Evolutionary conservation across 2,113 vertebrate genomes (phyloP).

Genomic region (Scopus umbretta): DNA sequence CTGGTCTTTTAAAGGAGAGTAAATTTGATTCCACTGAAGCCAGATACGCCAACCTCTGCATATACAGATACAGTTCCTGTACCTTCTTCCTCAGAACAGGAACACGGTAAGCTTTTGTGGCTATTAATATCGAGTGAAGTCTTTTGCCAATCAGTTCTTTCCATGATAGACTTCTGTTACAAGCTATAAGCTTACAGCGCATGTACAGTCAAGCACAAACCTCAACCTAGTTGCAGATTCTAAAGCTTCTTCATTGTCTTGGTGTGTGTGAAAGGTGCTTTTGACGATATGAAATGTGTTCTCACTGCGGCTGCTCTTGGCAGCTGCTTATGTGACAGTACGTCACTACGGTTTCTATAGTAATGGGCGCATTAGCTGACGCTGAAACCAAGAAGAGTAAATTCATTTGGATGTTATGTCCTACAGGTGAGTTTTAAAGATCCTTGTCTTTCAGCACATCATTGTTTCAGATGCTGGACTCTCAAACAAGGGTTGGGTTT

Average conservation of each 20-base stretch:
- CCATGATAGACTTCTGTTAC: neutral
- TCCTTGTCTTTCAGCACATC: neutral
- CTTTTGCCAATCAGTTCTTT: neutral
- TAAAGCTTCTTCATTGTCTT: neutral
- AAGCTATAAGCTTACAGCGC: neutral
- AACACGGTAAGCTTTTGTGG: conserved; percentile 74
- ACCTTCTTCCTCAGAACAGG: conserved; percentile 71
- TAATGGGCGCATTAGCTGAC: neutral
- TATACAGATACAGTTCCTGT: neutral
- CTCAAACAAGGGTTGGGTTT: neutral
- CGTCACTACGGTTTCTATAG: neutral
- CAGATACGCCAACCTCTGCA: conserved; percentile 28
- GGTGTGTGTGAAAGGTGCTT: neutral
- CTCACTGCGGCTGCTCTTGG: neutral
- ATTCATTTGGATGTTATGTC: neutral
- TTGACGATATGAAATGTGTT: neutral
- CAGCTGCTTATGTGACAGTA: neutral
- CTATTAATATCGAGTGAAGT: neutral
- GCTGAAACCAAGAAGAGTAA: neutral
- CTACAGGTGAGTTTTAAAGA: neutral
- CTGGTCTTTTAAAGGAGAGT: conserved; percentile 80
- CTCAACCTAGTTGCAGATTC: neutral
- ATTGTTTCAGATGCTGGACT: neutral
- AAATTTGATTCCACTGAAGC: conserved; percentile 79
- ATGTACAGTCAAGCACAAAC: neutral